Evolutionary conservation across 2,797 vertebrate species (phyloP).

Genomic region (Kryptopterus vitreolus): DNA sequence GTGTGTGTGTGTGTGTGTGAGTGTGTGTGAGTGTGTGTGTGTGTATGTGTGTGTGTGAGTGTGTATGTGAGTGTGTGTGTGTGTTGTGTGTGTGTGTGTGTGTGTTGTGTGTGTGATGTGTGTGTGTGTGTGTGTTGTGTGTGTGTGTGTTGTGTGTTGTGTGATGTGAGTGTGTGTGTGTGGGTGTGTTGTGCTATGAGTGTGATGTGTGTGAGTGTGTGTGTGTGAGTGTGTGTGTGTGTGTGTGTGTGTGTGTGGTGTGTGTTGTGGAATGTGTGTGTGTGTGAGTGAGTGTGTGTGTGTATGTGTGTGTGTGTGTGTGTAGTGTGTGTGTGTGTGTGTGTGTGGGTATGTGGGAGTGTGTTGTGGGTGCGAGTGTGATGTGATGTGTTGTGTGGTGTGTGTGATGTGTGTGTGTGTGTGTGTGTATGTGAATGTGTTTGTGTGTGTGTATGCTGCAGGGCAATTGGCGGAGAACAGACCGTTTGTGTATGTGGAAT

Average conservation of each 20-base stretch:
- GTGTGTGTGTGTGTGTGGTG: background rate
- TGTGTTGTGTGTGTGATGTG: too few relatives aligned
- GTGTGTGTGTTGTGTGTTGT: too few relatives aligned
- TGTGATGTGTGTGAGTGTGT: constrained; percentile 11
- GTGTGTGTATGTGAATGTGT: background rate
- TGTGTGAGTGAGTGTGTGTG: too few relatives aligned
- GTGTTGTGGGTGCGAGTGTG: too few relatives aligned
- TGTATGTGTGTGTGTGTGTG: background rate
- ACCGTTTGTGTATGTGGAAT: background rate
- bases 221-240: background rate
- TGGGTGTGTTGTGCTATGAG: background rate
- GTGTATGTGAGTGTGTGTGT: background rate
- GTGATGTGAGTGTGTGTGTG: too few relatives aligned
- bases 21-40: constrained; percentile 15
- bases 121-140: background rate
- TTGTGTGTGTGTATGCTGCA: constrained; percentile 20
- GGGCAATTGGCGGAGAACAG: background rate
- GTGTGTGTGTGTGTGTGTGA: background rate
- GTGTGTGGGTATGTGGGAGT: background rate
- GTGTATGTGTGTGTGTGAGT: background rate
- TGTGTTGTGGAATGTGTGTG: constrained; percentile 3
- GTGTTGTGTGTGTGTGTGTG: constrained; percentile 10
- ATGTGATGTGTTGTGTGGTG: constrained; percentile 12
- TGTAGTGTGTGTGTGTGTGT: too few relatives aligned
- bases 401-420: too few relatives aligned